Base-by-base conservation (phyloP, 1,140 invertebrate species). In the Heliconius eleuchia region DNA sequence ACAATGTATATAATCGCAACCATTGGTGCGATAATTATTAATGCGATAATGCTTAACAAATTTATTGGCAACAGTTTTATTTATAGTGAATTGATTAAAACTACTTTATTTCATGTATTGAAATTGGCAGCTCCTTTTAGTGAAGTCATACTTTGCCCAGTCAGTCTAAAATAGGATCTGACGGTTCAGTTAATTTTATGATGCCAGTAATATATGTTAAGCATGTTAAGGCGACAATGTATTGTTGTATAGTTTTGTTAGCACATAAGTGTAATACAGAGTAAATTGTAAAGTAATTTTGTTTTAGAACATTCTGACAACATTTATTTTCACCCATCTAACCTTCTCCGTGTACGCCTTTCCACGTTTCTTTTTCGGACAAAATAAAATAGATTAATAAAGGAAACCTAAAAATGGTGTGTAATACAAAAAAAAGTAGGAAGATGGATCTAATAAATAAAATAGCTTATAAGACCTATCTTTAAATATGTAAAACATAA, bases 291-390 rank as follows among this genome's bases (percentile, higher is more conserved):
- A 89, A 89, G 87, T 87, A 82, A 84, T 81, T 84, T 82, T 66
- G n/a, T 9, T 91, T 93, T 92, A 93, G 85, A 89, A 92, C 88
- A 93, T 91, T 86, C 84, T 87, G 84, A 91, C 89, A 92, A 92
- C 91, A 92, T 92, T 83, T 85, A 92, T 82, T 85, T 86, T 88
- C 86, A 91, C 83, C 89, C 86, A 85, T 92, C 92, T 92, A 82
- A 94, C 92, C 92, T 94, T 89, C 86, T 94, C 92, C 79, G 87
- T 91, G 88, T 88, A 92, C 90, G 89, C 81, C 93, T 93, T 94
- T 83, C 93, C 93, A 79, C 93, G 93, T 93, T 90, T 94, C 92
- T 94, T 94, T 92, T 86, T 91, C 86, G 86, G 87, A 89, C 87
- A 89, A 92, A 92, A 91, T 84, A 85, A 88, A 90, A 88, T 81